Conservation (phyloP, 1,140 invertebrate genomes). For the Dendrolimus kikuchii region DNA sequence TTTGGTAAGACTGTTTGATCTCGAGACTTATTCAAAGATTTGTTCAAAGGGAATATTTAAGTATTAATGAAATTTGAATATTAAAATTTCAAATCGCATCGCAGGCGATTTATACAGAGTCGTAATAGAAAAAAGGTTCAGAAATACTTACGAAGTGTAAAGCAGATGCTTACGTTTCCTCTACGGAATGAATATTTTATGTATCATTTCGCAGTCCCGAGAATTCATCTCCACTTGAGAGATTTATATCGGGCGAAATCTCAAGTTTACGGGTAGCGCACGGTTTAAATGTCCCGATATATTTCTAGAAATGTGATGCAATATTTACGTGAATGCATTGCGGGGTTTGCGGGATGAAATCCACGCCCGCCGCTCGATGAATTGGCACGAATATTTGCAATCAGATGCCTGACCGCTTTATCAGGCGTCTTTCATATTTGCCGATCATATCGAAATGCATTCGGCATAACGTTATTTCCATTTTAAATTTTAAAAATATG, state of each 20-base stretch:
- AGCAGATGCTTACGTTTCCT: conserved; percentile 57
- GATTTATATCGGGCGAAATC: conserved; percentile 62
- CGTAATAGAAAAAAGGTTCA: conserved; percentile 4
- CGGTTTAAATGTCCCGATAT: conserved; percentile 44
- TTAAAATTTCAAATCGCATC: neutral
- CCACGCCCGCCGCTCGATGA: neutral
- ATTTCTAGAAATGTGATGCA: conserved; percentile 30
- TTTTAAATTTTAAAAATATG: too few relatives aligned
- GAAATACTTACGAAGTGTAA: conserved; percentile 24
- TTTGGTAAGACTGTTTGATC: too few relatives aligned
- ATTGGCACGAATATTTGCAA: neutral
- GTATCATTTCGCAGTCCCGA: conserved; percentile 57
- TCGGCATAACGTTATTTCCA: too few relatives aligned
- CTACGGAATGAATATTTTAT: conserved; percentile 60
- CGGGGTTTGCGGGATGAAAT: conserved; percentile 5
- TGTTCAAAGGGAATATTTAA: too few relatives aligned
- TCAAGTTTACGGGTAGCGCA: conserved; percentile 40
- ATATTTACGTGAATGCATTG: conserved; percentile 31
- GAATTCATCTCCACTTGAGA: conserved; percentile 61
- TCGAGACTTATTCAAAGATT: too few relatives aligned
- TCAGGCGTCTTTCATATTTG: conserved; percentile 1
- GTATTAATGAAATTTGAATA: neutral
- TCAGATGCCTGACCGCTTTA: conserved; percentile 3
- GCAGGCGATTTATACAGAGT: too few relatives aligned
- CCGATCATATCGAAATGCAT: neutral